Evolutionary conservation across 2,113 vertebrate species (phyloP).

Genomic region (Antigone vipio): DNA sequence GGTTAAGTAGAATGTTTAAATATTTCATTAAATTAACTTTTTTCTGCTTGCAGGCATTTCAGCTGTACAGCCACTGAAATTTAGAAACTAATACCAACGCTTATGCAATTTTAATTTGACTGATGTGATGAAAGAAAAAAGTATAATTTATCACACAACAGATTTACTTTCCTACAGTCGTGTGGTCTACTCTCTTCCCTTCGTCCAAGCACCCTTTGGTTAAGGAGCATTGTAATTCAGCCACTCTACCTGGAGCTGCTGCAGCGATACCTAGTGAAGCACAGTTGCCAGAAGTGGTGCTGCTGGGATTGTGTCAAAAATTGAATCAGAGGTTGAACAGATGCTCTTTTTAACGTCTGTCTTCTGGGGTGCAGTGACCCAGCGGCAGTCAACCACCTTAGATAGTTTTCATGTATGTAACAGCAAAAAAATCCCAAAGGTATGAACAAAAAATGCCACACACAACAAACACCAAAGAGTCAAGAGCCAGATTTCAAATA

Average conservation of each 20-base stretch:
- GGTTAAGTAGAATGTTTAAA: not conserved
- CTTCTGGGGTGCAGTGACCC: not conserved
- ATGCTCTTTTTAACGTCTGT: not conserved
- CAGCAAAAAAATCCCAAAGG: not conserved
- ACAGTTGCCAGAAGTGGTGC: not conserved
- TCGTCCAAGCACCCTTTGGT: not conserved
- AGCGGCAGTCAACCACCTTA: not conserved
- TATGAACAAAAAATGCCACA: not conserved
- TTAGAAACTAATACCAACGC: not conserved
- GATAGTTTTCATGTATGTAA: not conserved
- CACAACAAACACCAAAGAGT: not conserved
- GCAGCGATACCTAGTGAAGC: not conserved
- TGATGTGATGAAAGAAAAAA: not conserved
- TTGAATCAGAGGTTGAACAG: not conserved
- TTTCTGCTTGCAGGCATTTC: not conserved
- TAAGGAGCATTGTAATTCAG: not conserved
- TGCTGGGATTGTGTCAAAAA: not conserved
- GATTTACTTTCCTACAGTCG: not conserved
- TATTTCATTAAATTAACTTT: constrained; percentile 3
- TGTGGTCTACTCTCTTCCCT: not conserved
- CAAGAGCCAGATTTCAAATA: not conserved
- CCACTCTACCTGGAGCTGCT: not conserved
- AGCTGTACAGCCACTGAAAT: not conserved
- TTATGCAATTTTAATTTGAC: constrained; percentile 12
- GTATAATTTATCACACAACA: not conserved